phyloP scores from a whole-genome alignment of 1,140 invertebrate species.

The Drosophila persimilis region DNA sequence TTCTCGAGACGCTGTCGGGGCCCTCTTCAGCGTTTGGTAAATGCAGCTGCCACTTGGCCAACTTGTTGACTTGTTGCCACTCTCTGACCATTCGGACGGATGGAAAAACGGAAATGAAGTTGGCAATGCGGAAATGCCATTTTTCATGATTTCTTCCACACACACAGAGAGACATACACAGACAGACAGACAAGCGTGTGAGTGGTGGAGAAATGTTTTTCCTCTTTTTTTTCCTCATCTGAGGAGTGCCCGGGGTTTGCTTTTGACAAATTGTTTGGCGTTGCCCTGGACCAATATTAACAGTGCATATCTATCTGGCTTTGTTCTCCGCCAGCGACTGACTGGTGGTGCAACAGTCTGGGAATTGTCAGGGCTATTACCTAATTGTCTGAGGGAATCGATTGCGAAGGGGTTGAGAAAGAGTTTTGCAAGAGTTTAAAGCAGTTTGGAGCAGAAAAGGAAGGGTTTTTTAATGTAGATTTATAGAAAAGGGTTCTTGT shows the following conservation, averaged over 20 bases:
- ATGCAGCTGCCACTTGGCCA: slow-evolving; percentile 68
- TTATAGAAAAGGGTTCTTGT: too few relatives aligned
- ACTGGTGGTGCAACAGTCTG: slow-evolving; percentile 10
- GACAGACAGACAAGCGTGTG: not conserved
- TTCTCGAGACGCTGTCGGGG: slow-evolving; percentile 60
- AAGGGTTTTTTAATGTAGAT: too few relatives aligned
- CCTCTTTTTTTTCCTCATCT: slow-evolving; percentile 11
- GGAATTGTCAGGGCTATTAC: slow-evolving; percentile 19
- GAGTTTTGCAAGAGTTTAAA: not conserved
- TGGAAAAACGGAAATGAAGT: slow-evolving; percentile 61
- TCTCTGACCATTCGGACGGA: slow-evolving; percentile 32
- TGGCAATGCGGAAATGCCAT: slow-evolving; percentile 73
- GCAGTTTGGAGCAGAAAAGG: too few relatives aligned
- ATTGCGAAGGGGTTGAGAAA: not conserved
- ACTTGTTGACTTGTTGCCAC: slow-evolving; percentile 70
- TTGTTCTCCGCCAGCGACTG: slow-evolving; percentile 7
- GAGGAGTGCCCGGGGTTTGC: slow-evolving; percentile 21
- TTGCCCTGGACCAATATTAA: slow-evolving; percentile 33
- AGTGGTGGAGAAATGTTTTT: not conserved
- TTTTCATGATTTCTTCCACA: slow-evolving; percentile 59
- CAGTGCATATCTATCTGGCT: slow-evolving; percentile 32
- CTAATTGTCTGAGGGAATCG: slow-evolving; percentile 5
- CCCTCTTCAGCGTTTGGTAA: slow-evolving; percentile 40
- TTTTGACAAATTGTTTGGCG: slow-evolving; percentile 55
- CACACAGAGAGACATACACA: not conserved